phyloP scores from a whole-genome alignment of 1,140 invertebrate genomes.

The Diabrotica virgifera region DNA sequence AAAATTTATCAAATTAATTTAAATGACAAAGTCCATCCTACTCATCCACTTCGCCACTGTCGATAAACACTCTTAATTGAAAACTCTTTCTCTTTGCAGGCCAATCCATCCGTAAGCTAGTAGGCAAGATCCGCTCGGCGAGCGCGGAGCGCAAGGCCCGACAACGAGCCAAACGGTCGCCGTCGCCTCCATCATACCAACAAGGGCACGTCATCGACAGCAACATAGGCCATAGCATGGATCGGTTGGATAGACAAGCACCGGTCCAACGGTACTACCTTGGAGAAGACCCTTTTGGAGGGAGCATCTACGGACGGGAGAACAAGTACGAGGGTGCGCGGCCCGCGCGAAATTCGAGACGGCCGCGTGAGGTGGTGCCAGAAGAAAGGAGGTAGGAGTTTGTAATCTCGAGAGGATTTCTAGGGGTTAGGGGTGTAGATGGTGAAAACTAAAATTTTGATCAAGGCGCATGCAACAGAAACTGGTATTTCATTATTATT shows the following conservation, averaged over 20 bases:
- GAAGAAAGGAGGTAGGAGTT: slow-evolving; percentile 28
- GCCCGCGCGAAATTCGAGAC: slow-evolving; percentile 42
- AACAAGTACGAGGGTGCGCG: slow-evolving; percentile 69
- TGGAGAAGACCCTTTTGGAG: slow-evolving; percentile 77
- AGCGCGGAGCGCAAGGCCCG: slow-evolving; percentile 68
- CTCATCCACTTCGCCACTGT: no score
- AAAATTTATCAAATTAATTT: no score
- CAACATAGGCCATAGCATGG: slow-evolving; percentile 40
- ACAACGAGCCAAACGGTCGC: slow-evolving; percentile 51
- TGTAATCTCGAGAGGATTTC: background rate
- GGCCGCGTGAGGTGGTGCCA: slow-evolving; percentile 23
- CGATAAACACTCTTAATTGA: no score
- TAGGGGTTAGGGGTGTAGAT: background rate
- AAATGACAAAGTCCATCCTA: no score
- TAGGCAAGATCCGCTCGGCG: slow-evolving; percentile 72
- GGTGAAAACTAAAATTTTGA: background rate
- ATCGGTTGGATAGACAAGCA: slow-evolving; percentile 43
- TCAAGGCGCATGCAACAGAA: background rate
- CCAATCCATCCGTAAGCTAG: slow-evolving; percentile 72
- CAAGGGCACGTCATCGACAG: slow-evolving; percentile 62
- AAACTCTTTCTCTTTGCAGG: slow-evolving; percentile 42
- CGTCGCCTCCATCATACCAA: slow-evolving; percentile 57
- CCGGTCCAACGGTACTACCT: slow-evolving; percentile 75
- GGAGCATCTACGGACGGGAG: slow-evolving; percentile 74
- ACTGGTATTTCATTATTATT: no score